These are phyloP conservation scores for Scartelaos histophorus DNA, from an alignment of 2,113 vertebrate genomes.

Conservation along the genomic window DNA sequence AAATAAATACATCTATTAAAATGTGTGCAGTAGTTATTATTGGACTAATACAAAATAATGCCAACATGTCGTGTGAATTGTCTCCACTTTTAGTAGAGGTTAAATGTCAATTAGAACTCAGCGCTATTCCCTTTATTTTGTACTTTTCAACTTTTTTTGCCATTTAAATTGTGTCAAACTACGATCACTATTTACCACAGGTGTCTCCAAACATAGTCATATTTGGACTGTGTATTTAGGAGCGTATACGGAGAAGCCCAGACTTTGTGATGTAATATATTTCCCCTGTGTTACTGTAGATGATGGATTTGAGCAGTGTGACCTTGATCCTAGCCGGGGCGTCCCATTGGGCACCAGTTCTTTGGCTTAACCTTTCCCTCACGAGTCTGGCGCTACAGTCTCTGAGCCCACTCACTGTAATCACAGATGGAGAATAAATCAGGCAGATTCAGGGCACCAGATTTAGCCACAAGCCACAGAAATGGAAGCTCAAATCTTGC, in stretches of 20 bases:
- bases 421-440: slow-evolving; percentile 42
- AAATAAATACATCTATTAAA: too few relatives aligned
- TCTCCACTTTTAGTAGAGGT: too few relatives aligned
- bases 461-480: slow-evolving; percentile 26
- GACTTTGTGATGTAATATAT: not conserved
- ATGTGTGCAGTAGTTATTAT: too few relatives aligned
- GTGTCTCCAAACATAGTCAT: too few relatives aligned
- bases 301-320: slow-evolving; percentile 15
- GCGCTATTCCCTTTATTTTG: too few relatives aligned
- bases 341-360: slow-evolving; percentile 28
- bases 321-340: slow-evolving; percentile 26
- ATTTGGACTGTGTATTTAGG: not conserved
- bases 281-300: slow-evolving; percentile 13
- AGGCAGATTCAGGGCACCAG: slow-evolving; percentile 19
- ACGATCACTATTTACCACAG: too few relatives aligned
- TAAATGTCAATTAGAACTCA: too few relatives aligned
- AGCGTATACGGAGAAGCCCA: not conserved
- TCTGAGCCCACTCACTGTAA: slow-evolving; percentile 10
- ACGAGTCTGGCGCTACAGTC: slow-evolving; percentile 3
- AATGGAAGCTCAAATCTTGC: slow-evolving; percentile 26
- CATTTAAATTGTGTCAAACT: too few relatives aligned
- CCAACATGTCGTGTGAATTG: too few relatives aligned
- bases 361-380: slow-evolving; percentile 28
- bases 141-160: too few relatives aligned
- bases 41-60: too few relatives aligned